Evolutionary conservation across 2,888 invertebrate genomes (phyloP), one percentile per base, ranked within the genome.

Genomic region (Conchocele bisecta): DNA sequence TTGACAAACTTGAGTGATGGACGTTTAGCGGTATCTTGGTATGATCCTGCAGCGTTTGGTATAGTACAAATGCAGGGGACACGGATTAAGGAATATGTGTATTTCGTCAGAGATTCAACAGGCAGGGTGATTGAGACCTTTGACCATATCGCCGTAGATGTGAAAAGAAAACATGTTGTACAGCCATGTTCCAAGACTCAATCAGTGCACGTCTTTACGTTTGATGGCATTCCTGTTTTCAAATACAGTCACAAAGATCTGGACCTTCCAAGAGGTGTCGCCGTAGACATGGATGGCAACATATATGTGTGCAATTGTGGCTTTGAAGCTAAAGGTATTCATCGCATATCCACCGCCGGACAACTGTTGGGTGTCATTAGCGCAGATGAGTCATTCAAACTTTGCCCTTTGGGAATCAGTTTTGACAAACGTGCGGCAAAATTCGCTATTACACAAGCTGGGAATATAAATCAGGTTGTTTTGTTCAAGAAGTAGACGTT

Each of bases 1-100:
- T n/a, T n/a, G n/a, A n/a, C n/a, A n/a, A n/a, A n/a, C n/a, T n/a
- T n/a, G n/a, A n/a, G n/a, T n/a, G n/a, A n/a, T n/a, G n/a, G n/a
- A n/a, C n/a, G n/a, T n/a, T n/a, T n/a, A n/a, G 51, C 51, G 3
- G 51, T 51, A 15, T 3, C 33, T 22, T 51, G 31, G 51, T 11
- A 29, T n/a, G 31, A 31, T 33, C 51, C 51, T 17, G 31, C 35
- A n/a, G 51, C 51, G 13, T 51, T 51, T 51, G 51, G 51, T 3
- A 51, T 51, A n/a, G 6, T 51, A 1, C 15, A 28, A 28, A 17
- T 6, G 9, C 11, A 51, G 6, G n/a, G n/a, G n/a, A n/a, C n/a
- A n/a, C n/a, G n/a, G n/a, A n/a, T n/a, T n/a, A n/a, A n/a, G n/a
- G 26, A 9, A 20, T 33, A 33, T 11, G 7, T 33, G 1, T 51